A percentile compares a stretch with the other conserved stretches of the same genome.
Evolutionary conservation across 30 jellyfish, hydroid and myxozoan species (phyloP).

Genomic region (Mastigias papua): DNA sequence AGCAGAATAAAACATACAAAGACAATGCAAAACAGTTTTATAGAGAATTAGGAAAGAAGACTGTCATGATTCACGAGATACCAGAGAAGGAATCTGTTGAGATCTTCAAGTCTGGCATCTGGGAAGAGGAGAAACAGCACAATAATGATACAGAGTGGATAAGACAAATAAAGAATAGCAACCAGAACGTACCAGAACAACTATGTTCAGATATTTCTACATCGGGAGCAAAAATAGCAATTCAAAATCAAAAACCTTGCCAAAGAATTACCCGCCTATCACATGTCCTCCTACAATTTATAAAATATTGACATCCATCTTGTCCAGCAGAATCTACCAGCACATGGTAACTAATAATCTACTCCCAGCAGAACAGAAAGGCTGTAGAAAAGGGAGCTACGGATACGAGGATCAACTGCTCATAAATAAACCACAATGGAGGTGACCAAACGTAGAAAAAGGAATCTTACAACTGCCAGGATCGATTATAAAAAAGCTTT

Average conservation of each 20-base stretch:
- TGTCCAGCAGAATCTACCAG: too few relatives aligned
- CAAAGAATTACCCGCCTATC: background rate
- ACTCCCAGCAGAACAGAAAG: background rate
- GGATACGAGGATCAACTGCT: background rate
- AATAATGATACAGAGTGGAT: background rate
- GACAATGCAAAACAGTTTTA: background rate
- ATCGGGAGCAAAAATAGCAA: background rate
- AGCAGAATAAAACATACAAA: background rate
- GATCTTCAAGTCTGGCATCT: background rate
- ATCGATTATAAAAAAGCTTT: background rate
- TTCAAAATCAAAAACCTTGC: background rate
- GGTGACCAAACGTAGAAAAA: background rate
- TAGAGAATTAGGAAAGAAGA: background rate
- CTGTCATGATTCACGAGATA: background rate
- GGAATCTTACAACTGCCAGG: background rate
- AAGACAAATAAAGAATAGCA: background rate
- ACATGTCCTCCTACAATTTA: background rate
- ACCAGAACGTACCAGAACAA: background rate
- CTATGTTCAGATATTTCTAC: background rate
- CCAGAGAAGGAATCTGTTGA: background rate
- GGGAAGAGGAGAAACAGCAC: background rate
- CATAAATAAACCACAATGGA: background rate
- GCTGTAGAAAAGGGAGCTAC: background rate
- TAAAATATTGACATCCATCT: too few relatives aligned
- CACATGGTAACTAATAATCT: background rate